phyloP scores from a whole-genome alignment of 2,113 vertebrate species.

The Suricata suricatta region DNA sequence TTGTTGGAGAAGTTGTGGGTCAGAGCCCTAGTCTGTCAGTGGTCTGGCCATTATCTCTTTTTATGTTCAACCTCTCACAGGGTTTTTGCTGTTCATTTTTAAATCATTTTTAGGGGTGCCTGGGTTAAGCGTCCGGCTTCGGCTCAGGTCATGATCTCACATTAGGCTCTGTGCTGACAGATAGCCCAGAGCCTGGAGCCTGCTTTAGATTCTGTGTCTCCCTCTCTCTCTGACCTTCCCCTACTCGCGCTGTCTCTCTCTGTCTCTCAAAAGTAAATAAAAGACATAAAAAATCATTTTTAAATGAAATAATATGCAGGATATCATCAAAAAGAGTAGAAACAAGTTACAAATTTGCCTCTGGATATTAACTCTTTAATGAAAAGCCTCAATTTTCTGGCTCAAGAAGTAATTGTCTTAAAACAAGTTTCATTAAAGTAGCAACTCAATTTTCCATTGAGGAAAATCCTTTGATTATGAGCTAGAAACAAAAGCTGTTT shows the following conservation, averaged over 20 bases:
- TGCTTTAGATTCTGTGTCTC: no score
- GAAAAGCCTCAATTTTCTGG: not conserved
- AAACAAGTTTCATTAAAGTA: slow-evolving; percentile 32
- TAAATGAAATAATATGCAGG: not conserved
- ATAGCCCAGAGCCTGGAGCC: no score
- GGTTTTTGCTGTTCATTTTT: not conserved
- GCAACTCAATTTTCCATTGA: not conserved
- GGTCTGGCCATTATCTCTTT: not conserved
- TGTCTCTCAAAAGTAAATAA: no score
- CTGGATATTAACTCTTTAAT: slow-evolving; percentile 4
- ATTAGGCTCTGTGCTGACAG: no score
- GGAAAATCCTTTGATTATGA: slow-evolving; percentile 30
- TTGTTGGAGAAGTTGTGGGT: not conserved
- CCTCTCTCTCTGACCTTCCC: no score
- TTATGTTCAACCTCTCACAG: not conserved
- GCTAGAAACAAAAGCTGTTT: not conserved
- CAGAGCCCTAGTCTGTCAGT: not conserved
- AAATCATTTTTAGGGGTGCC: not conserved
- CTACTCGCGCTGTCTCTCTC: no score
- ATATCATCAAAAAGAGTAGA: slow-evolving; percentile 17
- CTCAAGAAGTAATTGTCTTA: not conserved
- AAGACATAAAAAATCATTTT: no score
- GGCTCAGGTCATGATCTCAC: no score
- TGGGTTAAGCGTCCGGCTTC: no score
- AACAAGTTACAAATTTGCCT: not conserved